Evolutionary conservation across 2,888 invertebrate genomes (phyloP), one percentile per base, ranked within the genome.

Genomic region (Lamellibrachia columna): DNA sequence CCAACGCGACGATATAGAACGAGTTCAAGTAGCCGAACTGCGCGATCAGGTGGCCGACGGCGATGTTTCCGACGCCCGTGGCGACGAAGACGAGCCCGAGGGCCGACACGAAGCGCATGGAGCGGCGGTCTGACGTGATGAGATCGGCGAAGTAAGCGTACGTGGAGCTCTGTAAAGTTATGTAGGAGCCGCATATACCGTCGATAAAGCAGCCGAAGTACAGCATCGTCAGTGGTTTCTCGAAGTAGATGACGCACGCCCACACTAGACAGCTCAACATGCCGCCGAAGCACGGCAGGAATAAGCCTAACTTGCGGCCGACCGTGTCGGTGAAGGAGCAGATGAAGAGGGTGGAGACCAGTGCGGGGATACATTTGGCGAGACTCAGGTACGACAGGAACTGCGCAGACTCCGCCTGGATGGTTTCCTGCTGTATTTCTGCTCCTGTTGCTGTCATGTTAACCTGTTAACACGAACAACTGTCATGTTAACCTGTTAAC

Each of bases 221-320:
- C 4, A 91, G 52, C 53, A 15, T 4, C 8, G 15, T 40, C 9
- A 91, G 22, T 4, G 91, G 15, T 53, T 55, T 40, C 53, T 53
- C 55, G 53, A 40, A 55, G 53, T 40, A 11, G 15, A 58, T n/a
- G 91, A 91, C 53, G 40, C 15, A 58, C 55, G 91, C 91, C 58
- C 58, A 58, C 40, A 40, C 91, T 11, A 91, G 40, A n/a, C n/a
- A 53, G 53, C n/a, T 53, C 53, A 22, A 22, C 40, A 91, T n/a
- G 40, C 91, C 91, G 58, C 91, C 91, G 53, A 91, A 6, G 58
- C 55, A 53, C 40, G 91, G 91, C 53, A 91, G 91, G 53, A 91
- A 55, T 53, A 91, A 22, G 9, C 91, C 91, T 3, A 52, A 8
- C 91, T 58, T 91, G 58, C 91, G 91, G 40, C 91, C 91, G 53